Conservation (phyloP, 1,140 invertebrate genomes). For the Lordiphosa clarofinis region DNA sequence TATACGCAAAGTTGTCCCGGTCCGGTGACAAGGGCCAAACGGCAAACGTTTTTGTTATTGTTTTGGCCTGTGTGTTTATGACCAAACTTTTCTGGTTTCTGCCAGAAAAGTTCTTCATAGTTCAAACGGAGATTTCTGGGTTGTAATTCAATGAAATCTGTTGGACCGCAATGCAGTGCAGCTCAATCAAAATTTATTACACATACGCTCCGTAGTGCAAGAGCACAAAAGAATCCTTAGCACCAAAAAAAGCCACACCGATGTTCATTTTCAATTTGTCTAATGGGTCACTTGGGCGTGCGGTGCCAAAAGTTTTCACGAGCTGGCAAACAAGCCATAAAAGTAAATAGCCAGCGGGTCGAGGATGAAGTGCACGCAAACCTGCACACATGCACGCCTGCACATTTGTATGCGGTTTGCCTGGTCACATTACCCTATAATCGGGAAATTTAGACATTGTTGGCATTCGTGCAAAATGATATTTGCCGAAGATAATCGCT, state of each 20-base stretch:
- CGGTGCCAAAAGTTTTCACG: conserved; percentile 61
- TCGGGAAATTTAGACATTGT: conserved; percentile 67
- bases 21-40: conserved; percentile 16
- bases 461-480: conserved; percentile 71
- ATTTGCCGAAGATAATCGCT: conserved; percentile 70
- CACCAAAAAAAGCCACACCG: conserved; percentile 14
- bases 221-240: conserved; percentile 2
- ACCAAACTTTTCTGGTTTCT: conserved; percentile 51
- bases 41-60: conserved; percentile 32
- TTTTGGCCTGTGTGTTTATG: conserved; percentile 53
- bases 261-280: conserved; percentile 70
- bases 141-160: conserved; percentile 55
- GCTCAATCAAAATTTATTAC: conserved; percentile 75
- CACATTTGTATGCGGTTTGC: conserved; percentile 31
- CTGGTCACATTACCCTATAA: conserved; percentile 27
- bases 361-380: conserved; percentile 35
- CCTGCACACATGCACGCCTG: conserved; percentile 32
- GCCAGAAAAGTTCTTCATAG: conserved; percentile 36
- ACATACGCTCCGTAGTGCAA: conserved; percentile 55
- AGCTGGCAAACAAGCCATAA: conserved; percentile 71
- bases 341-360: conserved; percentile 56
- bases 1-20: conserved; percentile 43
- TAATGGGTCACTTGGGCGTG: conserved; percentile 72
- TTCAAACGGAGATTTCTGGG: conserved; percentile 40
- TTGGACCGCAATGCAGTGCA: conserved; percentile 61